Evolutionary conservation across 2,113 vertebrate genomes (phyloP).

Genomic region (Malurus elegans): DNA sequence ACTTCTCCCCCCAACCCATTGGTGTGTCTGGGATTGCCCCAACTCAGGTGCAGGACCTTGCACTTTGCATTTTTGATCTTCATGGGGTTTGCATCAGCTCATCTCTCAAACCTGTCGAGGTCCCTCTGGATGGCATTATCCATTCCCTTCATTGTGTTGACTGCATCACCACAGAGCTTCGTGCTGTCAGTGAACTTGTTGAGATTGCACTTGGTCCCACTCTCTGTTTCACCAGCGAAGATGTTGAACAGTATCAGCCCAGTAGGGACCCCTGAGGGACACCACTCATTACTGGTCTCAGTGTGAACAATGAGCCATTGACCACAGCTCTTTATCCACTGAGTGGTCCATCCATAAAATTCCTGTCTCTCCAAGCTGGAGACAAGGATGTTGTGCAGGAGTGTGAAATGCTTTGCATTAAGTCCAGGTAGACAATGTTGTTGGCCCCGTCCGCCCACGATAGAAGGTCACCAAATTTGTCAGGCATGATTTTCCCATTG

Average conservation of each 20-base stretch:
- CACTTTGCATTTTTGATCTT: not conserved
- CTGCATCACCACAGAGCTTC: not conserved
- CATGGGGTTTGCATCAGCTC: not conserved
- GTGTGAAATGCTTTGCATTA: not conserved
- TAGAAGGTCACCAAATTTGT: not conserved
- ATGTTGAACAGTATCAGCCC: not conserved
- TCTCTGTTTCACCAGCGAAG: not conserved
- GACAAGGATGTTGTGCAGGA: not conserved
- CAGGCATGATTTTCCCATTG: not conserved
- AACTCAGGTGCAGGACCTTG: not conserved
- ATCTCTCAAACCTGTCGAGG: not conserved
- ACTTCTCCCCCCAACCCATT: not conserved
- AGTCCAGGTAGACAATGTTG: not conserved
- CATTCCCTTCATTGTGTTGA: not conserved
- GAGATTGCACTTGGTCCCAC: not conserved
- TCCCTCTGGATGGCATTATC: not conserved
- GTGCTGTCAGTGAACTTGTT: not conserved
- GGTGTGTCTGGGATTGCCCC: not conserved
- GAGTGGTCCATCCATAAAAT: not conserved
- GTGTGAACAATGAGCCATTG: fast-evolving
- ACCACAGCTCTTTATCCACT: not conserved
- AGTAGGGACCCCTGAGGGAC: not conserved
- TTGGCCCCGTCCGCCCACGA: not conserved
- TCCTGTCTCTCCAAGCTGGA: not conserved
- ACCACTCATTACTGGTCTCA: not conserved